Percentiles rank a stretch among this genome's conserved stretches.
phyloP scores from a whole-genome alignment of 2,888 invertebrate species.

The Latrodectus hesperus region DNA sequence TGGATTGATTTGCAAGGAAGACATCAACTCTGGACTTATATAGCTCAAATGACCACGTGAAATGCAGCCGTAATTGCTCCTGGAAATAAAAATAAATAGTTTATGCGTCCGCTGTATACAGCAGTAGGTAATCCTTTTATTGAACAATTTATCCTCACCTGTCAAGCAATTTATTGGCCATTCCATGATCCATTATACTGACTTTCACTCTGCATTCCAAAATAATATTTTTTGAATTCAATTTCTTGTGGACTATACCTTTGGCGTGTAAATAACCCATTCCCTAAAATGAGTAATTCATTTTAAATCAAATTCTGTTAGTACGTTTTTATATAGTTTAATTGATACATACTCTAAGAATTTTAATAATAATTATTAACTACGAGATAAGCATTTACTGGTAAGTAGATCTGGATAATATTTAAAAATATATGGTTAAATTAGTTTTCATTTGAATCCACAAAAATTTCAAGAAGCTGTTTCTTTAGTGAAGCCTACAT shows the following conservation, averaged over 20 bases:
- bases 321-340: no score
- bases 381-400: no score
- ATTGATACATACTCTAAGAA: no score
- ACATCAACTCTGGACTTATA: slow-evolving; percentile 73
- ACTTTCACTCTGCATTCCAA: slow-evolving; percentile 76
- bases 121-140: not conserved
- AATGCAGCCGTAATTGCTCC: slow-evolving; percentile 73
- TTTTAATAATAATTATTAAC: no score
- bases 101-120: not conserved
- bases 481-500: no score
- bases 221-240: slow-evolving; percentile 76
- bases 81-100: slow-evolving; percentile 65
- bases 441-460: no score
- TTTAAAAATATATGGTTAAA: no score
- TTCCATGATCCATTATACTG: slow-evolving; percentile 75
- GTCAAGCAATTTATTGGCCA: slow-evolving; percentile 73
- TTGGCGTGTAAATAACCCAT: slow-evolving; percentile 77
- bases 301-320: no score
- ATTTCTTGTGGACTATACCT: slow-evolving; percentile 75
- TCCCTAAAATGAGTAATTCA: slow-evolving; percentile 71
- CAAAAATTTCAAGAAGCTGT: no score
- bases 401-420: no score
- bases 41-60: slow-evolving; percentile 74
- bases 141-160: slow-evolving; percentile 71
- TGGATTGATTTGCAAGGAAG: slow-evolving; percentile 71